phyloP scores from a whole-genome alignment of 2,113 vertebrate species.

The Rhizomys pruinosus region DNA sequence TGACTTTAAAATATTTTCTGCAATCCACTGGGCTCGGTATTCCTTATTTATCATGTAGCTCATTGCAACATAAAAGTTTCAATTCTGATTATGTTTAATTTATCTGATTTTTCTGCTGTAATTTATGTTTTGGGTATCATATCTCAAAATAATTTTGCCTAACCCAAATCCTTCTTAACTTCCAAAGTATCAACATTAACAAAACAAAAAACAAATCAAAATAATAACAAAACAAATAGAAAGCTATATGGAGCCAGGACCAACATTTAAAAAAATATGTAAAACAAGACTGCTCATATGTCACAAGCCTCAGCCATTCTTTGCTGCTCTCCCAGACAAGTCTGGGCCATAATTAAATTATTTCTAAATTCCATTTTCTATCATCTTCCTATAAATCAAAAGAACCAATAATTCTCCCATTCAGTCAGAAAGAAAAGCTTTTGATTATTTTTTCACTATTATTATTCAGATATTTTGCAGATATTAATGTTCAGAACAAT shows the following conservation, averaged over 20 bases:
- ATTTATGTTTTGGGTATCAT: background rate
- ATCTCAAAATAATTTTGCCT: background rate
- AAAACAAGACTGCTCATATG: background rate
- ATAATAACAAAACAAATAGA: background rate
- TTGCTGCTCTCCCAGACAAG: background rate
- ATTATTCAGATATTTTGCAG: background rate
- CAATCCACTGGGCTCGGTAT: background rate
- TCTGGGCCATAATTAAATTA: background rate
- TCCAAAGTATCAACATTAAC: background rate
- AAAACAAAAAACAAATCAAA: background rate
- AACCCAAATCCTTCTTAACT: background rate
- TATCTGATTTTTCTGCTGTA: background rate
- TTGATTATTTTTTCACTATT: background rate
- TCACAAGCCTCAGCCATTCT: background rate
- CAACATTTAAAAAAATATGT: background rate
- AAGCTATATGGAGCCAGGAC: background rate
- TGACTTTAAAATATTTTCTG: conserved; percentile 2
- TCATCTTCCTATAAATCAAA: background rate
- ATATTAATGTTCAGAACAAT: background rate
- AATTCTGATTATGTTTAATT: conserved; percentile 6
- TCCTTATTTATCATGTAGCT: background rate
- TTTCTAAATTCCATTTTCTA: background rate
- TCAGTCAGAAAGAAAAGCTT: background rate
- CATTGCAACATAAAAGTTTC: background rate
- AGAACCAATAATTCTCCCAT: background rate